phyloP scores from a whole-genome alignment of 2,888 invertebrate species.

The Myopa testacea region DNA sequence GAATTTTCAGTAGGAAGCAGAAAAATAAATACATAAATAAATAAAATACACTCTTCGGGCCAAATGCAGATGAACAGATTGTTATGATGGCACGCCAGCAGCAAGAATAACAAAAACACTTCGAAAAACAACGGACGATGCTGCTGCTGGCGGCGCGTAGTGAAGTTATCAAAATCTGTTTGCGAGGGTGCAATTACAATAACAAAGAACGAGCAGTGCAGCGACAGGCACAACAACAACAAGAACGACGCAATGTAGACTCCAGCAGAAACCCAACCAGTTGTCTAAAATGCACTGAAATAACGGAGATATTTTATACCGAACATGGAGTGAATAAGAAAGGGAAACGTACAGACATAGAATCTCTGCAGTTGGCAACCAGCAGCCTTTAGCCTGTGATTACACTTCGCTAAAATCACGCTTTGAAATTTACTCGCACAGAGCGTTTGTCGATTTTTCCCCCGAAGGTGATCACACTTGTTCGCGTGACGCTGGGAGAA shows the following conservation, averaged over 20 bases:
- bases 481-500: too few relatives aligned
- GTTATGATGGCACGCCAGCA: conserved; percentile 9
- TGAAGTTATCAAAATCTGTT: too few relatives aligned
- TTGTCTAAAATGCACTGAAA: conserved; percentile 2
- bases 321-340: too few relatives aligned
- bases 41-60: conserved; percentile 15
- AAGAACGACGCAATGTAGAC: background rate
- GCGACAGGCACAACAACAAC: background rate
- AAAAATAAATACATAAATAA: background rate
- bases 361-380: too few relatives aligned
- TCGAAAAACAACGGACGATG: background rate
- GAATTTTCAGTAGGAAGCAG: background rate
- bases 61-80: conserved; percentile 35
- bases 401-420: too few relatives aligned
- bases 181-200: background rate
- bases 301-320: background rate
- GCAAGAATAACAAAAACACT: background rate
- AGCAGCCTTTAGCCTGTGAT: too few relatives aligned
- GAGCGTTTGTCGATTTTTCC: too few relatives aligned
- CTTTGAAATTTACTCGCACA: too few relatives aligned
- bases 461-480: too few relatives aligned
- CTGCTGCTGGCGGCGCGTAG: too few relatives aligned
- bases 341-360: too few relatives aligned
- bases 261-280: background rate
- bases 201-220: background rate